Evolutionary conservation across 2,888 invertebrate genomes (phyloP), one percentile per base, ranked within the genome.

Genomic region (Dryococelus australis): DNA sequence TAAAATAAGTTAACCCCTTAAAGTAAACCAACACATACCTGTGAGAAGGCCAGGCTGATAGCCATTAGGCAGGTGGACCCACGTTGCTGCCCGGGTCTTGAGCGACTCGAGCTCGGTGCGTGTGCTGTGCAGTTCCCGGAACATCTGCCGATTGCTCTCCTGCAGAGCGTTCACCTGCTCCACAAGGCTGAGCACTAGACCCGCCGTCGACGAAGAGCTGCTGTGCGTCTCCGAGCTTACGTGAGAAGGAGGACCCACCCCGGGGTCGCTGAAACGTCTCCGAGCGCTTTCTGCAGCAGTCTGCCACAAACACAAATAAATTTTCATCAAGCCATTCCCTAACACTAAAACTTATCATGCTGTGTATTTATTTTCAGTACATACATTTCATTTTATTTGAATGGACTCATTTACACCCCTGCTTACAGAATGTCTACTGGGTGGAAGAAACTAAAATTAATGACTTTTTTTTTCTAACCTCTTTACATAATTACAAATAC

Each of bases 81-180:
- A 93, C 90, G 93, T 93, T 27, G 93, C 92, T 90, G 94, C 93
- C 90, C 93, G 93, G 91, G 94, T 95, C 92, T 94, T 93, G 91
- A 94, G 92, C 91, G 93, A 93, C 91, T 95, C 94, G 91, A 95
- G 92, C 90, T 94, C 93, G 93, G 96, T 95, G 94, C 95, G 95
- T 88, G 96, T 95, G 90, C 96, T 96, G 91, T 95, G 94, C 90
- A 97, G 93, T 91, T 97, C 96, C 91, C 95, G 95, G 91, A 94
- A 96, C 91, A 97, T 94, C 93, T 95, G 96, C 90, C 95, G 94
- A 92, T 97, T 97, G 87, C 94, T 94, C 90, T 96, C 95, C 91
- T 96, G 96, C 90, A 97, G 91, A 87, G 95, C 90, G 90, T 94
- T 93, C 89, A 97, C 96, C 93, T 97, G 97, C 90, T 96, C 96